Percentiles rank a stretch among this genome's conserved stretches.
Evolutionary conservation across 2,888 invertebrate genomes (phyloP).

Genomic region (Pristionchus entomophagus): DNA sequence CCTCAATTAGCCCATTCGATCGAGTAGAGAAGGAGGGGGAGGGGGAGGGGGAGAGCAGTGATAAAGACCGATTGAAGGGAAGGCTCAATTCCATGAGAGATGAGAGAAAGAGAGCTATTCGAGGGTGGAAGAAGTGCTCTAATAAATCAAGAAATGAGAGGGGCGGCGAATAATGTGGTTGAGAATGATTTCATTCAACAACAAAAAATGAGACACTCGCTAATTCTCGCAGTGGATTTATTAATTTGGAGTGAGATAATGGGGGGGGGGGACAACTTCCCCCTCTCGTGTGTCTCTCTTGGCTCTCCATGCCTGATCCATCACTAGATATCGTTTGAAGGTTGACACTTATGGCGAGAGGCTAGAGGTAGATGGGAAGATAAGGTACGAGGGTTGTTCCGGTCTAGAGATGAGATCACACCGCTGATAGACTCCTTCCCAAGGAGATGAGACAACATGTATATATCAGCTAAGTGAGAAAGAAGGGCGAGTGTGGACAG

Average conservation of each 20-base stretch:
- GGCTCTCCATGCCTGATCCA: constrained; percentile 12
- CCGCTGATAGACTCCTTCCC: not conserved
- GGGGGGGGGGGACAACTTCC: constrained; percentile 27
- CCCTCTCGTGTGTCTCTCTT: constrained; percentile 23
- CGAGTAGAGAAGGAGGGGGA: constrained; percentile 8
- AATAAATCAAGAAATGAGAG: not conserved
- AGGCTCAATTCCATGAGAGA: constrained; percentile 12
- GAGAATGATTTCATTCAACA: constrained; percentile 27
- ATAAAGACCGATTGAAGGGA: constrained; percentile 18
- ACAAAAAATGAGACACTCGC: not conserved
- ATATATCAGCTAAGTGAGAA: constrained; percentile 34
- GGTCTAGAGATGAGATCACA: constrained; percentile 39
- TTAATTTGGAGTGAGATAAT: constrained; percentile 17
- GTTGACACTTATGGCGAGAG: constrained; percentile 43
- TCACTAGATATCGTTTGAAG: constrained; percentile 40
- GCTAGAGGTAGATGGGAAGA: not conserved
- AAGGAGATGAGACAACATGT: not conserved
- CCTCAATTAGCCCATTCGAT: constrained; percentile 13
- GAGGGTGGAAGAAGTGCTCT: not conserved
- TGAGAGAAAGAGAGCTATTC: constrained; percentile 10
- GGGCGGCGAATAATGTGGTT: not conserved
- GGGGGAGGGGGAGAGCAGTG: not conserved
- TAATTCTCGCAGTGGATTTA: not conserved
- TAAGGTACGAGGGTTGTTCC: constrained; percentile 16
- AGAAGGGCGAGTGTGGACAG: constrained; percentile 2